These are phyloP conservation scores for Leptogaster cylindrica DNA, from an alignment of 2,888 invertebrate genomes.

Conservation along the genomic window DNA sequence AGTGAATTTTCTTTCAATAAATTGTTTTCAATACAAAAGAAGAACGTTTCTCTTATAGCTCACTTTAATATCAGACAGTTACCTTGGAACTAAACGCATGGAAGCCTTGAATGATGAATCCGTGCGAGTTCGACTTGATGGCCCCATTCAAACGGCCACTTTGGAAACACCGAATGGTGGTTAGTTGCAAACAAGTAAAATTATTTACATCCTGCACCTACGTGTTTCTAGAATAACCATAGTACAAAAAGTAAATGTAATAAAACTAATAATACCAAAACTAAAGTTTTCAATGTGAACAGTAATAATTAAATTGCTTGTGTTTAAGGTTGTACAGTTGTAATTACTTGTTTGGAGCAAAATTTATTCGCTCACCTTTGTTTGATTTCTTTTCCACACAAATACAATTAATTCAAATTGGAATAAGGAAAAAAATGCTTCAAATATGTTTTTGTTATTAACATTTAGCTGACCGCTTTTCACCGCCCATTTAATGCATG, in stretches of 20 bases:
- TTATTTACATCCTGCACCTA: constrained; percentile 22
- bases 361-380: background rate
- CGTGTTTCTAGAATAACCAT: constrained; percentile 42
- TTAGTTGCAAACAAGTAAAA: constrained; percentile 55
- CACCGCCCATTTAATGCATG: too few species aligned
- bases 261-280: constrained; percentile 30
- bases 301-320: background rate
- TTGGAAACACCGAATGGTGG: constrained; percentile 62
- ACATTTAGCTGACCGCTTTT: too few species aligned
- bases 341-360: too few species aligned
- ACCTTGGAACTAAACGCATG: constrained; percentile 57
- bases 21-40: background rate
- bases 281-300: too few species aligned
- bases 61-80: constrained; percentile 57
- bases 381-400: constrained; percentile 7
- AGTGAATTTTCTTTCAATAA: constrained; percentile 36
- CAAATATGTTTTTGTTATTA: background rate
- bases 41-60: constrained; percentile 48
- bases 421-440: too few species aligned
- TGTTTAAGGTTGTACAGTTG: too few species aligned
- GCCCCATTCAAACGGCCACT: constrained; percentile 57
- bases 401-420: background rate
- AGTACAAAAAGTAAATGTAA: constrained; percentile 45
- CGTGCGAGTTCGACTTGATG: constrained; percentile 59
- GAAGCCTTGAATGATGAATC: constrained; percentile 60